A percentile compares a stretch with the other conserved stretches of the same genome.
These are phyloP conservation scores for Standfussiana lucernea DNA, from an alignment of 2,888 invertebrate species.

Conservation along the genomic window DNA sequence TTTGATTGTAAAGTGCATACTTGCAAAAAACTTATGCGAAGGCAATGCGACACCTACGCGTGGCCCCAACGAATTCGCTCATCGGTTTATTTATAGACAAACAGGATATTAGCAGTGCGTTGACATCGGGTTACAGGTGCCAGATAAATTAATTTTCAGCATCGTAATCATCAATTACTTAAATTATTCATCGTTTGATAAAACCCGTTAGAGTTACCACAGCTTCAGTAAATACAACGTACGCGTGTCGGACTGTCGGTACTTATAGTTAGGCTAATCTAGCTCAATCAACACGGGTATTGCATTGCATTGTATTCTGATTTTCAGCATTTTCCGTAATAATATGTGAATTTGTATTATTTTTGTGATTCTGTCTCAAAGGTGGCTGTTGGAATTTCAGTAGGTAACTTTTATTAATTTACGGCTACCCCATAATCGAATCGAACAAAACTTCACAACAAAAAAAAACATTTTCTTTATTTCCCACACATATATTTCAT, in stretches of 20 bases:
- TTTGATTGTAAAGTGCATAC: slow-evolving; percentile 52
- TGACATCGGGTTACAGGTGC: slow-evolving; percentile 77
- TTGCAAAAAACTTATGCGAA: slow-evolving; percentile 54
- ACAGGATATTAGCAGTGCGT: slow-evolving; percentile 80
- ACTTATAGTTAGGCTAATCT: slow-evolving; percentile 9
- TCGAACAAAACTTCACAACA: not conserved
- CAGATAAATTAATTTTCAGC: slow-evolving; percentile 71
- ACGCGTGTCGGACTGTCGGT: not conserved
- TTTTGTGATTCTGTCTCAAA: not conserved
- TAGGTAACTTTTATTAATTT: slow-evolving; percentile 2
- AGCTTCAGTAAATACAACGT: slow-evolving; percentile 16
- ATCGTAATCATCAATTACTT: slow-evolving; percentile 60
- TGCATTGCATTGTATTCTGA: not conserved
- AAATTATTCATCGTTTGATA: slow-evolving; percentile 56
- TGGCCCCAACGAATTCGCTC: slow-evolving; percentile 71
- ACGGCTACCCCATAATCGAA: not conserved
- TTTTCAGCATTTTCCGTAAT: slow-evolving; percentile 4
- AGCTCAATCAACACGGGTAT: not conserved
- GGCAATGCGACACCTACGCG: slow-evolving; percentile 63
- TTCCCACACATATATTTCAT: slow-evolving; percentile 15
- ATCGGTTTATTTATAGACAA: slow-evolving; percentile 77
- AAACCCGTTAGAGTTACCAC: slow-evolving; percentile 42
- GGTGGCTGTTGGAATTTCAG: not conserved
- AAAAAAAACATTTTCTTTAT: not conserved
- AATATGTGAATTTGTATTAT: not conserved